Evolutionary conservation across 2,797 vertebrate genomes (phyloP), one percentile per base, ranked within the genome.

Genomic region (Siniperca scherzeri): DNA sequence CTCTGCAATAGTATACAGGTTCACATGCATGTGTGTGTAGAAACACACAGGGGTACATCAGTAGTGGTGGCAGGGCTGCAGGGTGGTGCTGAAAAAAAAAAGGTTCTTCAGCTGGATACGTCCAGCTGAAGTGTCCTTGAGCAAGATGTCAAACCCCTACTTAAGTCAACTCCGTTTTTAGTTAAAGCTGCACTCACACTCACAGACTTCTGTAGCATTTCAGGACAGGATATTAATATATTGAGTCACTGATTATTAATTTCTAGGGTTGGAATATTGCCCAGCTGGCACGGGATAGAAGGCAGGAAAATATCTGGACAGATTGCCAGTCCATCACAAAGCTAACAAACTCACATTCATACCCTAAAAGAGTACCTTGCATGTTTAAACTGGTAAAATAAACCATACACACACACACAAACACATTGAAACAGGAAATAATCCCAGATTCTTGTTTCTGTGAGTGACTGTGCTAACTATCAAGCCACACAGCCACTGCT

Each of bases 1-100:
- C 77, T 80, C 77, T 88, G 84, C 81, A 88, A 78, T 78, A 80
- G 48, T 81, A 73, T 85, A 75, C 48, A 65, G 61, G 13, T 55
- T 42, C 52, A 74, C 60, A 69, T 77, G 74, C 75, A 70, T 77
- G 40, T 74, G 40, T 74, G 46, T 76, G 70, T 13, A 25, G 60
- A 80, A 65, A 77, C n/a, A 66, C 61, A 69, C 60, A 77, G 44
- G 60, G 59, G 4, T 44, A 19, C 19, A 36, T 73, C 38, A 40
- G 75, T 36, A 57, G 46, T 46, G 73, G 9, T 61, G 68, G 60
- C 44, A 77, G 67, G 14, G 55, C 46, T 44, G 25, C 59, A 60
- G 74, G 70, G 16, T n/a, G 27, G 21, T 10, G 27, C 33, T 33
- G 33, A 10, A 36, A 57, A 48, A 36, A 61, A 22, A 68, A 64